Conservation (phyloP, 2,113 vertebrate species). For the Oenanthe melanoleuca region DNA sequence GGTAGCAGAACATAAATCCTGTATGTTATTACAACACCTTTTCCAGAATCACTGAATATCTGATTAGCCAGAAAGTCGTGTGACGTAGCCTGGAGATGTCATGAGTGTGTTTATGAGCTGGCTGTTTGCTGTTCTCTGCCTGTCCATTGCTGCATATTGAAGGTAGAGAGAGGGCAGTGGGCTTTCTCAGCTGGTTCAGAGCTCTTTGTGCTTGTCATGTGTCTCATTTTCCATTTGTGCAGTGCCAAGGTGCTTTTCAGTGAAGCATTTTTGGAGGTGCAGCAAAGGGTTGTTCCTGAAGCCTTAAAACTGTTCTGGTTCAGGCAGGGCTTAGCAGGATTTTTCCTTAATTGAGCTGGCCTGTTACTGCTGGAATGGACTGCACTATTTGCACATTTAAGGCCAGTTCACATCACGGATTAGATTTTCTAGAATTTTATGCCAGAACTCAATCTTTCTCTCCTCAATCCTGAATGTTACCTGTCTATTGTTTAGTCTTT, state of each 20-base stretch:
- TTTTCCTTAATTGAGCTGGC: neutral
- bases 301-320: neutral
- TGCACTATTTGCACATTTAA: neutral
- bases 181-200: neutral
- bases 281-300: neutral
- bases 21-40: neutral
- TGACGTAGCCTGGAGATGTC: neutral
- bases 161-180: neutral
- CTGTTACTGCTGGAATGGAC: neutral
- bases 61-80: neutral
- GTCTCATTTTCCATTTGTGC: neutral
- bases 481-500: neutral
- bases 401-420: neutral
- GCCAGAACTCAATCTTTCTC: neutral
- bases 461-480: neutral
- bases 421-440: neutral
- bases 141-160: neutral
- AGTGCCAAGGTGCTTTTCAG: neutral
- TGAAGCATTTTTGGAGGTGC: neutral
- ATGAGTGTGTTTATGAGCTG: neutral
- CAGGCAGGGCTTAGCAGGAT: neutral
- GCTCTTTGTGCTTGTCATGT: neutral
- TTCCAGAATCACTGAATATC: neutral
- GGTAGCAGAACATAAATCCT: neutral
- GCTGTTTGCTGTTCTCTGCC: neutral